Evolutionary conservation across 2,113 vertebrate genomes (phyloP).

Genomic region (Epinephelus moara): DNA sequence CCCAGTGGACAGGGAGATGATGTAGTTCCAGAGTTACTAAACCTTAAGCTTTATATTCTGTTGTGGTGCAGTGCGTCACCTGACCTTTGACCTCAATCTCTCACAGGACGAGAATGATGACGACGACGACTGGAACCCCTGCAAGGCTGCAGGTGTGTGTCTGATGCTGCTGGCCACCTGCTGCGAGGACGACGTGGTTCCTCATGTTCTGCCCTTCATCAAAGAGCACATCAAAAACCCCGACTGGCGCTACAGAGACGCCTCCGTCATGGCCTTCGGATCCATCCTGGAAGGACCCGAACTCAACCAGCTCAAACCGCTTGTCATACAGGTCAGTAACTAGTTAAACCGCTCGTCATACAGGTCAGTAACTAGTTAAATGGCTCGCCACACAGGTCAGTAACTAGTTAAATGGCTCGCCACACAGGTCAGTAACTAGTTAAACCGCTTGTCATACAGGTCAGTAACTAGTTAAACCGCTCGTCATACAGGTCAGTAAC

Average conservation of each 20-base stretch:
- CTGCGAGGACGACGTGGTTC: conserved; percentile 98
- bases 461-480: conserved; percentile 46
- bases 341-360: conserved; percentile 91
- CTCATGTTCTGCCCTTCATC: conserved; percentile 97
- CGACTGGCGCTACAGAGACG: conserved; percentile 97
- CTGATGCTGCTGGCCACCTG: conserved; percentile 98
- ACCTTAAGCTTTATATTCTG: no score
- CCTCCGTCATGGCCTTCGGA: conserved; percentile 97
- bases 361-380: conserved; percentile 85
- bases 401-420: background rate
- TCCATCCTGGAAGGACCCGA: conserved; percentile 97
- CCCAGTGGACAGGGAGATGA: no score
- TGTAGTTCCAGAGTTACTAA: no score
- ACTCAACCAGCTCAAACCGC: conserved; percentile 95
- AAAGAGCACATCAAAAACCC: conserved; percentile 97
- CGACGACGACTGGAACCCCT: conserved; percentile 98
- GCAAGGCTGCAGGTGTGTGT: conserved; percentile 96
- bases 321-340: conserved; percentile 88
- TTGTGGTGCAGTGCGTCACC: background rate
- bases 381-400: conserved; percentile 94
- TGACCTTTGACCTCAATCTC: background rate
- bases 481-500: no score
- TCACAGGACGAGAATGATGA: conserved; percentile 96
- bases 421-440: no score
- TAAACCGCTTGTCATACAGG: conserved; percentile 96